A percentile compares a stretch with the other conserved stretches of the same genome.
Conservation (phyloP, 2,797 vertebrate species). For the Pantherophis alleghaniensis region DNA sequence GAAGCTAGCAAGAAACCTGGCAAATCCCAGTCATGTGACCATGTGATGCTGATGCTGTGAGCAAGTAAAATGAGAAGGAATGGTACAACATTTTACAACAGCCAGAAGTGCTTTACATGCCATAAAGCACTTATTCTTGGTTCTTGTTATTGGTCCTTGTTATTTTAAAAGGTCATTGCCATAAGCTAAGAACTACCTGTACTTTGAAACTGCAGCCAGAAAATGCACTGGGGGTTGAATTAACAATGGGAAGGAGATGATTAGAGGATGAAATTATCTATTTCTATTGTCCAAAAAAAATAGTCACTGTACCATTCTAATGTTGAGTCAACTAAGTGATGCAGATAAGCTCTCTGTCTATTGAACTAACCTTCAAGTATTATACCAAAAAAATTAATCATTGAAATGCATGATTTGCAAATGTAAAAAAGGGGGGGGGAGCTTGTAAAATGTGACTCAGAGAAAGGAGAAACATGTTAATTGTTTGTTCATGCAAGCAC, state of each 20-base stretch:
- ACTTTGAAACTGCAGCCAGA: neutral
- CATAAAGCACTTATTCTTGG: neutral
- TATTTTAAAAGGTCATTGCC: neutral
- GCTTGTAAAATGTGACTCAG: neutral
- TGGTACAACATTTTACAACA: neutral
- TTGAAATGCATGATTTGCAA: neutral
- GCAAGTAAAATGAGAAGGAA: neutral
- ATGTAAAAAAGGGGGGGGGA: neutral
- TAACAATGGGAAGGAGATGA: neutral
- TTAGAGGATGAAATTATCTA: neutral
- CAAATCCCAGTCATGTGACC: too few relatives aligned
- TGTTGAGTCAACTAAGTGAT: neutral
- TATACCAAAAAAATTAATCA: neutral
- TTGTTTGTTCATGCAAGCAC: neutral
- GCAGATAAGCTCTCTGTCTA: neutral
- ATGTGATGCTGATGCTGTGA: neutral
- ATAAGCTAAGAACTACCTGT: neutral
- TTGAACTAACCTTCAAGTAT: neutral
- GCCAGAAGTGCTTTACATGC: neutral
- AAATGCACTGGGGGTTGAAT: neutral
- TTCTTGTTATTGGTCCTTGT: neutral
- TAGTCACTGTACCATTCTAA: neutral
- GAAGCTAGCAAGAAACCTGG: too few relatives aligned
- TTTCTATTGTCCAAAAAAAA: neutral
- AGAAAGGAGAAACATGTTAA: neutral